Conservation (phyloP, 2,888 invertebrate genomes). For the Macaria notata region DNA sequence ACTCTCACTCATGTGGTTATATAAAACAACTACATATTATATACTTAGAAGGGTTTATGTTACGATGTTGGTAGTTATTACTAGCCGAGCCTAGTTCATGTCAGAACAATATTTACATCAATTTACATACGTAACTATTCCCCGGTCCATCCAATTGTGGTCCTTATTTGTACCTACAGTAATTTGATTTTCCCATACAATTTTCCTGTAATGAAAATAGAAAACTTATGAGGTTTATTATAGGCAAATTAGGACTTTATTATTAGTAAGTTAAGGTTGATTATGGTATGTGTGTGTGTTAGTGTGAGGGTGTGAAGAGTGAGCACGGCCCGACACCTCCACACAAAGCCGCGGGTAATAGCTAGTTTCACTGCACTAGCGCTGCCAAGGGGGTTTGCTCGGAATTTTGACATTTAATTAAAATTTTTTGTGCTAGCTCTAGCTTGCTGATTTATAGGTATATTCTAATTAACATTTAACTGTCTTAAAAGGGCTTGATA, state of each 20-base stretch:
- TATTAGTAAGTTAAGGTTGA: neutral
- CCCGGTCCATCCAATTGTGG: too few species aligned
- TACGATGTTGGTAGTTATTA: too few species aligned
- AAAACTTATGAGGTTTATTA: neutral
- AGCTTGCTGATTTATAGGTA: too few species aligned
- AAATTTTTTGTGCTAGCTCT: neutral
- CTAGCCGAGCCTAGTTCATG: neutral
- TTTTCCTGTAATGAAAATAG: neutral
- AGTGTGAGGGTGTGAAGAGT: slow-evolving; percentile 46
- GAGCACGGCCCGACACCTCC: slow-evolving; percentile 68
- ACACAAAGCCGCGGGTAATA: slow-evolving; percentile 70
- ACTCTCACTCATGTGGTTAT: too few species aligned
- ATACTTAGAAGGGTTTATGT: too few species aligned
- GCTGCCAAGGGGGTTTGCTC: slow-evolving; percentile 36
- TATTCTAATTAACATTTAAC: too few species aligned
- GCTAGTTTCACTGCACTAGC: slow-evolving; percentile 66
- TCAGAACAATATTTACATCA: too few species aligned
- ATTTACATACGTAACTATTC: too few species aligned
- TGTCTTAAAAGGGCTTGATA: too few species aligned
- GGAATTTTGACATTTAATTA: slow-evolving; percentile 10
- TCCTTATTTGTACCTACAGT: neutral
- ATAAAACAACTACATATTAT: too few species aligned
- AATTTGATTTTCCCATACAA: slow-evolving; percentile 1
- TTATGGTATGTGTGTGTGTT: neutral
- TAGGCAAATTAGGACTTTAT: slow-evolving; percentile 18